These are phyloP conservation scores for Suillia variegata DNA, from an alignment of 2,888 invertebrate genomes.

Conservation along the genomic window DNA sequence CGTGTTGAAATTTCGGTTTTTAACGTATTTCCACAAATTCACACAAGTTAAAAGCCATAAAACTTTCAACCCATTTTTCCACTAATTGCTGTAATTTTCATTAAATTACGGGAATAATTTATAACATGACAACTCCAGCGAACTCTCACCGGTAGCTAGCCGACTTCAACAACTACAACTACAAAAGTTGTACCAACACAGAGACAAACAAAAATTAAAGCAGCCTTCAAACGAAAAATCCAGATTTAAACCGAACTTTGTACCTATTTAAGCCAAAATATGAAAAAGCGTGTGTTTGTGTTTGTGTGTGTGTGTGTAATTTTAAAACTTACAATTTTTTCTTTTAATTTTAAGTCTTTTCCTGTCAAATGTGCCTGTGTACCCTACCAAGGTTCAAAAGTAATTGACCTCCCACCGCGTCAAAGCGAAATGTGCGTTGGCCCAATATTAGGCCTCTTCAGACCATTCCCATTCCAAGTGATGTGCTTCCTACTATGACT, in stretches of 20 bases:
- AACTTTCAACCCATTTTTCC: slow-evolving; percentile 4
- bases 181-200: too few relatives aligned
- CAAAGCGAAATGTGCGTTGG: neutral
- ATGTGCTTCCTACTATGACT: neutral
- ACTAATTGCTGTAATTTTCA: slow-evolving; percentile 2
- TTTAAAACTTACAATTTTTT: neutral
- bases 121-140: neutral
- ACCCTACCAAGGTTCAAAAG: slow-evolving; percentile 37
- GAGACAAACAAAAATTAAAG: neutral
- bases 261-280: neutral
- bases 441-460: neutral
- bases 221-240: neutral
- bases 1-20: too few relatives aligned
- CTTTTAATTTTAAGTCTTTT: too few relatives aligned
- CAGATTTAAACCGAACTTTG: too few relatives aligned
- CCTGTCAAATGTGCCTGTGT: too few relatives aligned
- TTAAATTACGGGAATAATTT: neutral
- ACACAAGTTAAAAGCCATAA: neutral
- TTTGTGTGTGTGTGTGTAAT: too few relatives aligned
- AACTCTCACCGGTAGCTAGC: neutral
- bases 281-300: too few relatives aligned
- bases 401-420: slow-evolving; percentile 43
- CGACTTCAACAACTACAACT: neutral
- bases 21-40: too few relatives aligned
- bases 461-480: neutral